Evolutionary conservation across 2,113 vertebrate species (phyloP).

Genomic region (Pachypanchax playfairii): DNA sequence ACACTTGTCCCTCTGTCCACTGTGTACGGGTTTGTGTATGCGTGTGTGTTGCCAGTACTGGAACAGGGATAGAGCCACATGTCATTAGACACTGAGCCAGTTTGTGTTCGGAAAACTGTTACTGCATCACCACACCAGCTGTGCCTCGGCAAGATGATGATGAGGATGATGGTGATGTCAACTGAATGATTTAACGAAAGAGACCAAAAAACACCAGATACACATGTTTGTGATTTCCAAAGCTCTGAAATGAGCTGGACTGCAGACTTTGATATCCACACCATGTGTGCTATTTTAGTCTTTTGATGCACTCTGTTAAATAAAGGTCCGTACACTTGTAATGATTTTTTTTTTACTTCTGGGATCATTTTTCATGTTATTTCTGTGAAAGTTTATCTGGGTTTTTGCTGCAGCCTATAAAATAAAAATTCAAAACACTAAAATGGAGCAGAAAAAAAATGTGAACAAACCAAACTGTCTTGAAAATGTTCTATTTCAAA

Average conservation of each 20-base stretch:
- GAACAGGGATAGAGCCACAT: constrained; percentile 55
- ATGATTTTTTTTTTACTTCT: not conserved
- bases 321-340: not conserved
- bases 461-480: constrained; percentile 13
- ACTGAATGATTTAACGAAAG: constrained; percentile 6
- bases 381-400: constrained; percentile 13
- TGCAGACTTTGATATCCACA: constrained; percentile 7
- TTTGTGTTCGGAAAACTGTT: constrained; percentile 52
- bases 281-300: constrained; percentile 12
- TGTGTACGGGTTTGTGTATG: constrained; percentile 14
- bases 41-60: constrained; percentile 28
- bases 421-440: constrained; percentile 9
- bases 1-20: constrained; percentile 35
- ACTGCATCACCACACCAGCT: constrained; percentile 59
- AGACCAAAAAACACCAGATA: constrained; percentile 4
- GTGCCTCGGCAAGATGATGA: constrained; percentile 40
- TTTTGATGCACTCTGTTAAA: constrained; percentile 17
- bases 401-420: constrained; percentile 5
- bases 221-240: not conserved
- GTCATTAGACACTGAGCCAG: constrained; percentile 59
- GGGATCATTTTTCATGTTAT: constrained; percentile 4
- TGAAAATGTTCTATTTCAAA: not conserved
- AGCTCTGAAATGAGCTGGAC: constrained; percentile 18
- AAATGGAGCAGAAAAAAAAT: constrained; percentile 5
- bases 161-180: constrained; percentile 36